Evolutionary conservation across 2,113 vertebrate species (phyloP), one percentile per base, ranked within the genome.

Genomic region (Acanthisitta chloris): DNA sequence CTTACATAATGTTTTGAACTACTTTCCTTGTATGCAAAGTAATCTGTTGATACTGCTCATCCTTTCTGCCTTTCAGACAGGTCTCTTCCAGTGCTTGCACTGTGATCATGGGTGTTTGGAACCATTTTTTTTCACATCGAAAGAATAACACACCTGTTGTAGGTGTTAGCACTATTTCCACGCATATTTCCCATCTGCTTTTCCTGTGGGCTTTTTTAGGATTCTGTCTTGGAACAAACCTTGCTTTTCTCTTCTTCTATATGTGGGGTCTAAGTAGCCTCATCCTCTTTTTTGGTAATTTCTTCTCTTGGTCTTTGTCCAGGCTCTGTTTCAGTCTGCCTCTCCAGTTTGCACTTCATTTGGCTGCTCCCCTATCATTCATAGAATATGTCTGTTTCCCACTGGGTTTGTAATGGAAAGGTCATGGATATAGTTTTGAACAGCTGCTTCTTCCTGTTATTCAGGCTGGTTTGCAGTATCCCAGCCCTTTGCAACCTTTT

Each of bases 271-370:
- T 86, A 51, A 34, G 42, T 38, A 70, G 25, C 20, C 36, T 92
- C 15, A 73, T 90, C 7, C 2, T 70, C 64, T 70, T 82, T 49
- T 45, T 49, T 51, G 6, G 23, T 72, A 48, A 62, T 82, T 82
- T 78, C 49, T 82, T 26, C 31, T 77, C 65, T 94, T 92, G 58
- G 66, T 81, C 29, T 83, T 85, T 80, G 49, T 70, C 59, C 80
- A 82, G 67, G 58, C 76, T 12, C 24, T 73, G 14, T 61, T 93
- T 88, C 65, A 58, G 31, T 54, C 61, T 91, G 59, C 38, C 38
- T 88, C 34, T 83, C 31, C 25, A 81, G 42, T 95, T 90, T 94
- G n/a, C 67, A 81, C 59, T 93, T 96, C 71, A 93, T 95, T 94
- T 91, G 74, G 51, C 77, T 51, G 16, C 71, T 93, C 20, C 71